These are phyloP conservation scores for Centropus unirufus DNA, from an alignment of 2,113 vertebrate species.

Conservation along the genomic window DNA sequence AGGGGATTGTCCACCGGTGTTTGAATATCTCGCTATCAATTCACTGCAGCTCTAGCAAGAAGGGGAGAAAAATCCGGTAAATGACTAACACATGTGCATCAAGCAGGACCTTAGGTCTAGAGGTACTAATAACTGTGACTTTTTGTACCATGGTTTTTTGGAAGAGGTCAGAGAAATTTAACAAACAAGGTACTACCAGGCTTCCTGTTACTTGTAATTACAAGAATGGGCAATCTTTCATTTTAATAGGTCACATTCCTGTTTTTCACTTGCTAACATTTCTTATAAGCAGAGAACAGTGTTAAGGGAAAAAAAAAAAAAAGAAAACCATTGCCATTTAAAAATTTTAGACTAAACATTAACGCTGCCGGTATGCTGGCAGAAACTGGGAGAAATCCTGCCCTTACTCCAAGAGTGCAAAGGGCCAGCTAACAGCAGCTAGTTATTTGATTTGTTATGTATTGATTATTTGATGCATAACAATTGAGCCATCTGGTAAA, in stretches of 20 bases:
- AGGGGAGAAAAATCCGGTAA: not conserved
- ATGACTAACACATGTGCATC: constrained; percentile 60
- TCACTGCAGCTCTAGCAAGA: constrained; percentile 28
- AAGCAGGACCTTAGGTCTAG: constrained; percentile 44
- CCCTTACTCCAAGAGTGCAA: not conserved
- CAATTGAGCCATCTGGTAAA: not conserved
- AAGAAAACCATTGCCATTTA: constrained; percentile 16
- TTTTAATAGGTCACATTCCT: constrained; percentile 68
- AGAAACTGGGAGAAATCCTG: constrained; percentile 52
- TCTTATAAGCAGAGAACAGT: not conserved
- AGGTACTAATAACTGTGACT: constrained; percentile 59
- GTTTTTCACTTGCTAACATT: not conserved
- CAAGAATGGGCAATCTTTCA: constrained; percentile 58
- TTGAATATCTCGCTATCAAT: constrained; percentile 65
- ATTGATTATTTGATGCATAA: not conserved
- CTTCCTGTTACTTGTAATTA: constrained; percentile 65
- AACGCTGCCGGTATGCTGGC: not conserved
- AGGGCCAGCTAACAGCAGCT: not conserved
- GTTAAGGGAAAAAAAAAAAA: not conserved
- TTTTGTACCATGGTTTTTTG: constrained; percentile 32
- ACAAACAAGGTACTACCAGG: constrained; percentile 60
- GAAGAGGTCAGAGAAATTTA: constrained; percentile 53
- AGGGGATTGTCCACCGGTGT: constrained; percentile 61
- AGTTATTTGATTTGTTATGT: too few relatives aligned
- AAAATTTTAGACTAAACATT: constrained; percentile 61